A percentile compares a stretch with the other conserved stretches of the same genome.
These are phyloP conservation scores for Orchesellides sinensis DNA, from an alignment of 2,888 invertebrate species.

Conservation along the genomic window DNA sequence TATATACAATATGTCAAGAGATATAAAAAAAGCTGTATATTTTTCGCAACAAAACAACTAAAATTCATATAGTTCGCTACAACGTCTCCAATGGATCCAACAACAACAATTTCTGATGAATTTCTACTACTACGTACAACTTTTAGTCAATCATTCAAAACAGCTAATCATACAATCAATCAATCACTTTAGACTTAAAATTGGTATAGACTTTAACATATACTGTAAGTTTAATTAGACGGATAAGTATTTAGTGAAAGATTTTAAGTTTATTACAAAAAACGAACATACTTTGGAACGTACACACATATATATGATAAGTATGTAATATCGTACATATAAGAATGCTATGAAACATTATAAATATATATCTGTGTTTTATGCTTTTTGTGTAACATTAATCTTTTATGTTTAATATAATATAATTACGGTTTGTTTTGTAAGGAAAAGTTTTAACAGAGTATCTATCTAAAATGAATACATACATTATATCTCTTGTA, in stretches of 20 bases:
- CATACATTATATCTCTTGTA: not conserved
- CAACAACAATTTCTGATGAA: not conserved
- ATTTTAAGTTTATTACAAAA: not conserved
- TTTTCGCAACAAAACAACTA: constrained; percentile 43
- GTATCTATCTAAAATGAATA: constrained; percentile 1
- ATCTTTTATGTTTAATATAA: not conserved
- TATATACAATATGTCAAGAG: not conserved
- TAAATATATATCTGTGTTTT: not conserved
- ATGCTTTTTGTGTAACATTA: not conserved
- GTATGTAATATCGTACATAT: not conserved
- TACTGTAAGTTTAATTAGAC: constrained; percentile 1
- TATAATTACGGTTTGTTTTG: constrained; percentile 2
- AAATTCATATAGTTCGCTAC: constrained; percentile 23
- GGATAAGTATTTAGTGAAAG: constrained; percentile 15
- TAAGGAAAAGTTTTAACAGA: not conserved
- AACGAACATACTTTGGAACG: not conserved
- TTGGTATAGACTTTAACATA: constrained; percentile 18
- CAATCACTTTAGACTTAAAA: constrained; percentile 38
- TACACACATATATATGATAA: constrained; percentile 18
- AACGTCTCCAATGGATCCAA: constrained; percentile 24
- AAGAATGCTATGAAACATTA: not conserved
- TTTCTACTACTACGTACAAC: constrained; percentile 65
- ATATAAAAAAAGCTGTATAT: constrained; percentile 49
- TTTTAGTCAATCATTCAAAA: constrained; percentile 68
- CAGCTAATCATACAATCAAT: constrained; percentile 67